Conservation (phyloP, 2,113 vertebrate genomes). For the Morphnarchus princeps region DNA sequence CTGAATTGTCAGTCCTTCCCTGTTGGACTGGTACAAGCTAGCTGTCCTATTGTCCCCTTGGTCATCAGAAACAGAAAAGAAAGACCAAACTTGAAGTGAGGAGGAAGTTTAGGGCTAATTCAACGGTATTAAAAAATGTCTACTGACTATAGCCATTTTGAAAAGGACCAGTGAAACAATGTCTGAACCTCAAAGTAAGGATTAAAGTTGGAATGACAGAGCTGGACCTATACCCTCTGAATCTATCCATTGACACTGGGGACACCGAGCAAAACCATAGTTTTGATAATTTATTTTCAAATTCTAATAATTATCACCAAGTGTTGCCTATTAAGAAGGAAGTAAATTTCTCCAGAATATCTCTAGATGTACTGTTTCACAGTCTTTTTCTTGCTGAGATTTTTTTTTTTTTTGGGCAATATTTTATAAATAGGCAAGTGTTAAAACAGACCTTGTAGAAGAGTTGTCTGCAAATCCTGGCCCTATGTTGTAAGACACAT, state of each 20-base stretch:
- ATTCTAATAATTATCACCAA: background rate
- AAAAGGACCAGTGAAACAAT: background rate
- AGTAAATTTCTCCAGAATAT: background rate
- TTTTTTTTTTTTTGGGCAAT: background rate
- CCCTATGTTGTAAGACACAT: constrained; percentile 85
- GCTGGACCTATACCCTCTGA: background rate
- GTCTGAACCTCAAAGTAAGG: background rate
- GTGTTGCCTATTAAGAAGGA: background rate
- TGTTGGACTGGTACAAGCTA: background rate
- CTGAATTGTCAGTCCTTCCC: background rate
- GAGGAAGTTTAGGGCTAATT: background rate
- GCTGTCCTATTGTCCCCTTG: background rate
- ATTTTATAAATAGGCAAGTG: background rate
- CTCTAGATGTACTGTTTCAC: background rate
- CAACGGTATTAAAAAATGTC: background rate
- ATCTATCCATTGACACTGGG: background rate
- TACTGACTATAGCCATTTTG: background rate
- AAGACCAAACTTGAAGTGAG: background rate
- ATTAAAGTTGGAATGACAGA: background rate
- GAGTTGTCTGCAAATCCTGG: constrained; percentile 81
- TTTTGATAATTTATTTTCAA: background rate
- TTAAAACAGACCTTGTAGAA: constrained; percentile 73
- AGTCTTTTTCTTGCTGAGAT: background rate
- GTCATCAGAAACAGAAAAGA: background rate
- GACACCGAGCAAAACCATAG: background rate